These are phyloP conservation scores for Dissostichus mawsoni DNA, from an alignment of 2,113 vertebrate species.

Conservation along the genomic window DNA sequence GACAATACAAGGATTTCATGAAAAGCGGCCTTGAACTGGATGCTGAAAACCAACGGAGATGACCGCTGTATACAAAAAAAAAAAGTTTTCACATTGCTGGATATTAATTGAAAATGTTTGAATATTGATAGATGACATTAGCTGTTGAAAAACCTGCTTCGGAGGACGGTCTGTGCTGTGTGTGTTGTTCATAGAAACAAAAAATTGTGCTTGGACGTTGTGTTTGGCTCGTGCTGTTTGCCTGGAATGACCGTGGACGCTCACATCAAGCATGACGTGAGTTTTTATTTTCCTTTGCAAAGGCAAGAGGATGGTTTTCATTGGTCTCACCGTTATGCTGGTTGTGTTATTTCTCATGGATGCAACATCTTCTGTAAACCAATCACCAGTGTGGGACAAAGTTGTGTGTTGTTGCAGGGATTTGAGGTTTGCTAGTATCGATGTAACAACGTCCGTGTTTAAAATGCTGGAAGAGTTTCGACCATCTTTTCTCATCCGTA, in stretches of 20 bases:
- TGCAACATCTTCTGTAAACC: conserved; percentile 8
- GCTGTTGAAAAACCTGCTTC: conserved; percentile 20
- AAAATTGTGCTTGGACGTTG: conserved; percentile 27
- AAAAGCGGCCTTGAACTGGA: conserved; percentile 42
- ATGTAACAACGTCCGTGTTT: conserved; percentile 18
- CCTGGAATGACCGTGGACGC: conserved; percentile 41
- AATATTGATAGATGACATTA: conserved; percentile 17
- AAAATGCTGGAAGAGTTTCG: conserved; percentile 72
- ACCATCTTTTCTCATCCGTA: conserved; percentile 60
- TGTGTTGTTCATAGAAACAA: conserved; percentile 36
- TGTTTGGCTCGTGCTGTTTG: conserved; percentile 44
- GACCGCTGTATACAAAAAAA: conserved; percentile 22
- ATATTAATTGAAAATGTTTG: conserved; percentile 45
- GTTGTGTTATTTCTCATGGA: conserved; percentile 7
- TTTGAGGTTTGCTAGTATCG: conserved; percentile 16
- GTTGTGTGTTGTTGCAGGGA: background rate
- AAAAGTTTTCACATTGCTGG: conserved; percentile 55
- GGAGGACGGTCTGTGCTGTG: conserved; percentile 46
- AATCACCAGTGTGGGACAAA: conserved; percentile 2
- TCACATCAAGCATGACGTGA: conserved; percentile 55
- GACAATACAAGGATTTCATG: conserved; percentile 31
- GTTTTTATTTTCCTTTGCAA: conserved; percentile 35
- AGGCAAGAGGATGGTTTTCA: conserved; percentile 6
- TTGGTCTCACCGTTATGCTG: conserved; percentile 9
- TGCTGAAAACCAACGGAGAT: conserved; percentile 20